These are phyloP conservation scores for Achlya flavicornis DNA, from an alignment of 2,888 invertebrate genomes.

Conservation along the genomic window DNA sequence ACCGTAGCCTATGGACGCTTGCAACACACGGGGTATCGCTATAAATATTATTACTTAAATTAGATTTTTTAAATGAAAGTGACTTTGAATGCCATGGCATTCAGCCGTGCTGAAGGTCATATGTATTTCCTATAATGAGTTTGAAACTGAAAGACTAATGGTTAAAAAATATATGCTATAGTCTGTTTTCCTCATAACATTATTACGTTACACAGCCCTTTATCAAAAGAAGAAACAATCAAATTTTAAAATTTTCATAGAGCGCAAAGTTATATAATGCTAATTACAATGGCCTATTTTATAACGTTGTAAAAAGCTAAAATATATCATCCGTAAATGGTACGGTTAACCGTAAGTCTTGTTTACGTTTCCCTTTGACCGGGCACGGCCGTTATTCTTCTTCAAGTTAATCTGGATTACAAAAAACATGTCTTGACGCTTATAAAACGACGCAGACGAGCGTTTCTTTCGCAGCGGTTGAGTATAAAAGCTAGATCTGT, in stretches of 20 bases:
- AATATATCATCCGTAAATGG: constrained; percentile 9
- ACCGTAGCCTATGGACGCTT: too few species aligned
- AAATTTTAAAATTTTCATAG: neutral
- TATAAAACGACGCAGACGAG: constrained; percentile 31
- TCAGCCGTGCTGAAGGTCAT: too few species aligned
- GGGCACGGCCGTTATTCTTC: constrained; percentile 55
- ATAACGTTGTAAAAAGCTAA: constrained; percentile 23
- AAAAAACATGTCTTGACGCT: constrained; percentile 55
- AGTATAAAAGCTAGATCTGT: neutral
- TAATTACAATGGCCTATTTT: constrained; percentile 8
- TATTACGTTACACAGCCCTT: neutral
- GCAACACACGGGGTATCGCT: too few species aligned
- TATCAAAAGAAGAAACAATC: constrained; percentile 17
- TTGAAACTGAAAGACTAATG: too few species aligned
- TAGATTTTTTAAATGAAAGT: too few species aligned
- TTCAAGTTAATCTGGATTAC: constrained; percentile 61
- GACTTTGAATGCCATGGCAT: too few species aligned
- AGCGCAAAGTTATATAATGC: neutral
- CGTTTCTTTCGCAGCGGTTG: neutral
- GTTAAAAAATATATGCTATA: too few species aligned
- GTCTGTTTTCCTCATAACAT: too few species aligned
- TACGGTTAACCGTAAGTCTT: constrained; percentile 18
- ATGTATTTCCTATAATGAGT: too few species aligned
- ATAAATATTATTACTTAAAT: too few species aligned
- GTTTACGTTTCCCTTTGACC: constrained; percentile 58